Percentiles rank a stretch among this genome's conserved stretches.
Evolutionary conservation across 2,797 vertebrate species (phyloP).

Genomic region (Pangasius sanitwongsei): DNA sequence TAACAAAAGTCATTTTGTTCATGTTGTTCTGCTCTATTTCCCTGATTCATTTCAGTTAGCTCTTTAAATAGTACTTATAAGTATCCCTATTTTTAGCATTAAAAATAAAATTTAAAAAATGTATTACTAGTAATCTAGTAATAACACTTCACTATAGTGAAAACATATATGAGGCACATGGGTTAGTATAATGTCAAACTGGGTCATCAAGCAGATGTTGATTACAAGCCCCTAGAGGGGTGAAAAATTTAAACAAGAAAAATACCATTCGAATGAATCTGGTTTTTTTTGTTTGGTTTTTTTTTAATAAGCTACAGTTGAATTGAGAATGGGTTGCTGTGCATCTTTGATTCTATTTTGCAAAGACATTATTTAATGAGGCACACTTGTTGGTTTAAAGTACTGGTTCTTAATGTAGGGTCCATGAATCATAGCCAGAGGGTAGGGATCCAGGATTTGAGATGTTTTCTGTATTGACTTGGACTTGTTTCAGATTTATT

Average conservation of each 20-base stretch:
- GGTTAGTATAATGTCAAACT: constrained; percentile 39
- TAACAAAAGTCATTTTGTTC: neutral
- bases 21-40: neutral
- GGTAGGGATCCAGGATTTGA: too few species aligned
- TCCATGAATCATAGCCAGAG: neutral
- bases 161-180: constrained; percentile 31
- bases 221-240: constrained; percentile 43
- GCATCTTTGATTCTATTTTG: neutral
- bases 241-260: constrained; percentile 30
- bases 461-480: neutral
- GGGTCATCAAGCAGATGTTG: constrained; percentile 57
- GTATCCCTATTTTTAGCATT: neutral
- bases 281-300: neutral
- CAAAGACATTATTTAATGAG: neutral
- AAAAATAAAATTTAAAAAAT: neutral
- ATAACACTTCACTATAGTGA: neutral
- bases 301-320: constrained; percentile 29
- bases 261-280: constrained; percentile 44
- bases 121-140: neutral
- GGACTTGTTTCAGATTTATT: neutral
- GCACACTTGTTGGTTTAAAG: neutral
- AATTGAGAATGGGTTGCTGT: constrained; percentile 3
- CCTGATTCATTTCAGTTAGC: neutral
- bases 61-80: neutral
- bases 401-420: neutral